Base-by-base conservation (phyloP, 2,888 invertebrate genomes). In the Petrophora chlorosata region DNA sequence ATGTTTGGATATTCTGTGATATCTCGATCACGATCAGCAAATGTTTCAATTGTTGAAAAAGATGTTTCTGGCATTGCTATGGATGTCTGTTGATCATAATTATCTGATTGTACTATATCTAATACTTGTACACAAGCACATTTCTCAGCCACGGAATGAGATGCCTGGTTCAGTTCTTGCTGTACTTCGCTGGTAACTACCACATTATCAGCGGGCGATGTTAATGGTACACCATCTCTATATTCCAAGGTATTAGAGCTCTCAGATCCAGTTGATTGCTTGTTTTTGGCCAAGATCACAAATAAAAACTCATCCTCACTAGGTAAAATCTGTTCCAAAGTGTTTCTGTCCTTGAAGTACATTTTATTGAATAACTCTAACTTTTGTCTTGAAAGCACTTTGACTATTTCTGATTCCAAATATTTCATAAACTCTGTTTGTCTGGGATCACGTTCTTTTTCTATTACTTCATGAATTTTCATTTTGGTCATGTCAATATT, bases 401-500 rank as follows among this genome's bases (percentile, higher is more conserved):
- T 23, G 14, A 45, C 41, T 52, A 61, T 62, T 53, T 61, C 59
- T 32, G 42, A 42, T 43, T 61, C 61, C 16, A 63, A 41, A 15
- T 25, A 51, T 26, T 54, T 49, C 16, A 60, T 12, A 53, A 63
- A 63, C 45, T 28, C 16, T 33, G 36, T 53, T 52, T 22, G 22
- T 8, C 5, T 22, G 5, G 22, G 22, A 33, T 32, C 30, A 19
- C 23, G 48, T 59, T 63, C n/a, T n/a, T n/a, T n/a, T n/a, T n/a
- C n/a, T n/a, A n/a, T n/a, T n/a, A n/a, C n/a, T n/a, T n/a, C n/a
- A n/a, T n/a, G n/a, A n/a, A n/a, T n/a, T n/a, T n/a, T n/a, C n/a
- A n/a, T n/a, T n/a, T n/a, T 62, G 12, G 43, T 44, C n/a, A 60
- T 5, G 43, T 66, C 64, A 1, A 64, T 23, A 66, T 7, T 56